Evolutionary conservation across 2,888 invertebrate genomes (phyloP).

Genomic region (Acronicta psi): DNA sequence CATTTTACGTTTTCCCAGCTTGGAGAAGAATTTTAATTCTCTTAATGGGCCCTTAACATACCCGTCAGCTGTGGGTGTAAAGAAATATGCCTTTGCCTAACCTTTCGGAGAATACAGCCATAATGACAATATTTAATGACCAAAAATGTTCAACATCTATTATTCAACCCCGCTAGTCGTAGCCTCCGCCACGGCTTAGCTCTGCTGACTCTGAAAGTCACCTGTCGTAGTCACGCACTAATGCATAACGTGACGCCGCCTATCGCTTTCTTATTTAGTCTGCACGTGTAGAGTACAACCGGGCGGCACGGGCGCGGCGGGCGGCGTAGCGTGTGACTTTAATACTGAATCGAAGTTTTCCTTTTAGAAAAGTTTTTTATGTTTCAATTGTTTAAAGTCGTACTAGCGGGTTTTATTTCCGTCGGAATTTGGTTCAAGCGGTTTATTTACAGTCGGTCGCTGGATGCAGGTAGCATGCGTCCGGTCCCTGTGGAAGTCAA

Average conservation of each 20-base stretch:
- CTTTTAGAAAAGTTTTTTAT: conserved; percentile 13
- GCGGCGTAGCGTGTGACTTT: conserved; percentile 32
- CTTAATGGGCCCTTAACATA: too few relatives aligned
- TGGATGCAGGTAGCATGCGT: too few relatives aligned
- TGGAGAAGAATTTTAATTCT: too few relatives aligned
- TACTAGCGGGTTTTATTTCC: conserved; percentile 1
- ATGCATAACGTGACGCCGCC: conserved; percentile 31
- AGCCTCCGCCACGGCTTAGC: background rate
- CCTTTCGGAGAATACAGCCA: too few relatives aligned
- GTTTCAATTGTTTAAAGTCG: conserved; percentile 12
- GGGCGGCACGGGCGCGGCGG: conserved; percentile 2
- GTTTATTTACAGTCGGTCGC: background rate
- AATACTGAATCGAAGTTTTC: conserved; percentile 13
- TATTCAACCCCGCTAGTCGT: too few relatives aligned
- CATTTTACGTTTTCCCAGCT: too few relatives aligned
- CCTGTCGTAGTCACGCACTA: conserved; percentile 5
- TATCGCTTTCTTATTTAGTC: conserved; percentile 22
- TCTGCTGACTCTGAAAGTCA: background rate
- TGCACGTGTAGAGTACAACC: conserved; percentile 29
- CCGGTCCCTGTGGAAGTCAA: too few relatives aligned
- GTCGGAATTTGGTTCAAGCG: background rate
- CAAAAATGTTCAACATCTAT: too few relatives aligned
- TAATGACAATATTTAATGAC: too few relatives aligned
- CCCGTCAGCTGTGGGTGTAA: too few relatives aligned
- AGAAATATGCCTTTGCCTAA: too few relatives aligned